Percentiles rank a stretch among this genome's conserved stretches.
Conservation (phyloP, 2,888 invertebrate genomes). For the Busseola fusca region DNA sequence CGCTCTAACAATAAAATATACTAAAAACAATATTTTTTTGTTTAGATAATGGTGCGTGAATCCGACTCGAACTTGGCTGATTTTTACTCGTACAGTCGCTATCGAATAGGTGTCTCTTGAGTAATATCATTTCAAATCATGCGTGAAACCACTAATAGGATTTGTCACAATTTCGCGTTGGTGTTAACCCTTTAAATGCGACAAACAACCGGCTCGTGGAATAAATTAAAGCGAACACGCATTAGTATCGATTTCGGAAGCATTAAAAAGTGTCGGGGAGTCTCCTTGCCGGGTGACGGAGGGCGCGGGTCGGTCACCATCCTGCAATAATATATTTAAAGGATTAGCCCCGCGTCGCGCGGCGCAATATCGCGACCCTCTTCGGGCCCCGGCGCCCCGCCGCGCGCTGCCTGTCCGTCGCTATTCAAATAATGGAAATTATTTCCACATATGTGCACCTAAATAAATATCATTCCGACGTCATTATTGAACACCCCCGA, state of each 20-base stretch:
- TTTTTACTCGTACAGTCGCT: neutral
- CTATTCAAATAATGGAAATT: constrained; percentile 89
- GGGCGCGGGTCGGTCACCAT: constrained; percentile 81
- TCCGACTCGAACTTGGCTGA: too few relatives aligned
- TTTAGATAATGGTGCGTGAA: too few relatives aligned
- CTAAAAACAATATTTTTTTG: too few relatives aligned
- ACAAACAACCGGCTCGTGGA: constrained; percentile 58
- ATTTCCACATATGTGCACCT: constrained; percentile 89
- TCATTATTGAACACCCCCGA: constrained; percentile 84
- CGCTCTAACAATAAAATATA: too few relatives aligned
- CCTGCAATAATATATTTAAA: constrained; percentile 89
- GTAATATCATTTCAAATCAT: constrained; percentile 16
- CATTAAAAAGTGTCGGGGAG: constrained; percentile 81
- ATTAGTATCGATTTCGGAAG: constrained; percentile 84
- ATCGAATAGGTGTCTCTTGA: constrained; percentile 20
- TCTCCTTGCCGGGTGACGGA: constrained; percentile 75
- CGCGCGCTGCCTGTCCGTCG: constrained; percentile 71
- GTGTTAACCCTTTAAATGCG: constrained; percentile 55
- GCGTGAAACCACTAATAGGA: constrained; percentile 31
- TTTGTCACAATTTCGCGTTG: constrained; percentile 24
- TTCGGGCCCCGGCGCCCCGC: constrained; percentile 63
- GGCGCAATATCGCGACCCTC: constrained; percentile 88
- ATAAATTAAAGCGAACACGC: constrained; percentile 73
- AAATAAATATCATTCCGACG: constrained; percentile 87
- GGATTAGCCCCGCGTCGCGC: constrained; percentile 86